A percentile compares a stretch with the other conserved stretches of the same genome.
Conservation (phyloP, 2,113 vertebrate species). For the Dipodomys spectabilis region DNA sequence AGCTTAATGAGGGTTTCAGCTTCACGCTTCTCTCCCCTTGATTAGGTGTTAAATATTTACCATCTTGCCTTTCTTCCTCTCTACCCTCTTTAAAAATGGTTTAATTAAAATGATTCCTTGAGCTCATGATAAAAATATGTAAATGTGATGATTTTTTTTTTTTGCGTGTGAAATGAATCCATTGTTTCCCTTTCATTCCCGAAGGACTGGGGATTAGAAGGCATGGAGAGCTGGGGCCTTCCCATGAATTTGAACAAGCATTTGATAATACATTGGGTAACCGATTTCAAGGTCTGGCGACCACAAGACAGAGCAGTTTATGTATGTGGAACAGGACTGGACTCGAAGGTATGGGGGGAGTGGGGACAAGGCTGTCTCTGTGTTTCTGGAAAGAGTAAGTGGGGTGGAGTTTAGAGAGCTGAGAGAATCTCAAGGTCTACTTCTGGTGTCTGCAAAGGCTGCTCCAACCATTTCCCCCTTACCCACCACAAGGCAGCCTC, state of each 20-base stretch:
- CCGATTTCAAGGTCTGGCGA: slow-evolving; percentile 79
- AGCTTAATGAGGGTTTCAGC: slow-evolving; percentile 73
- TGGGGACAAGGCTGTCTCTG: background rate
- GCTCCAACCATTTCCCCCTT: fast-evolving
- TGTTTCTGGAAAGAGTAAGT: background rate
- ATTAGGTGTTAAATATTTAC: slow-evolving; percentile 84
- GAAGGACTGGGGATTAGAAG: slow-evolving; percentile 63
- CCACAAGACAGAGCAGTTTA: slow-evolving; percentile 43
- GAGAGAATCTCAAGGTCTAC: background rate
- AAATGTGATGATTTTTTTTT: slow-evolving; percentile 79
- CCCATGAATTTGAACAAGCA: slow-evolving; percentile 74
- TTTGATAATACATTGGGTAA: slow-evolving; percentile 40
- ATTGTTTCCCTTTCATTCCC: slow-evolving; percentile 77
- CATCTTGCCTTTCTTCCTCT: slow-evolving; percentile 74
- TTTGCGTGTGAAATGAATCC: slow-evolving; percentile 72
- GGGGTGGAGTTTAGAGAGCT: background rate
- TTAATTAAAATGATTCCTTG: slow-evolving; percentile 82
- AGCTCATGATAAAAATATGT: slow-evolving; percentile 82
- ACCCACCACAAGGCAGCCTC: background rate
- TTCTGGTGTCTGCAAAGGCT: background rate
- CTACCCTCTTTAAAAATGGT: slow-evolving; percentile 75
- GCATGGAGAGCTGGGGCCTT: slow-evolving; percentile 50
- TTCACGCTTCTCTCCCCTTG: slow-evolving; percentile 79
- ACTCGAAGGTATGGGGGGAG: background rate
- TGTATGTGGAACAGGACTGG: background rate